Percentiles rank a stretch among this genome's conserved stretches.
These are phyloP conservation scores for Propithecus coquereli DNA, from an alignment of 2,113 vertebrate genomes.

Conservation along the genomic window DNA sequence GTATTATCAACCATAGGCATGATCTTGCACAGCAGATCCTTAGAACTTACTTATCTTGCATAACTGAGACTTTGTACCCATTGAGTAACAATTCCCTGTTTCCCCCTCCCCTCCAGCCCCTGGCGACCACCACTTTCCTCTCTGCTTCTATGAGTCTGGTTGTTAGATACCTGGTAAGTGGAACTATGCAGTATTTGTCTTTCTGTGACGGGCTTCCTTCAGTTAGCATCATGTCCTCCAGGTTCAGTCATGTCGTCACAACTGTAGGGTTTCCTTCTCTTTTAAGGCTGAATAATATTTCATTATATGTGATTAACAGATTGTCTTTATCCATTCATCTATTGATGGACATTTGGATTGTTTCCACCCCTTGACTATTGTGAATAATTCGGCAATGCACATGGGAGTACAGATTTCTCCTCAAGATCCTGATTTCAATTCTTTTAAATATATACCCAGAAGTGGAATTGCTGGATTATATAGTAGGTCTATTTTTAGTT, in stretches of 20 bases:
- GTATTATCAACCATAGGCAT: background rate
- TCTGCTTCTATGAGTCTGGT: background rate
- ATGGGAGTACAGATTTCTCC: background rate
- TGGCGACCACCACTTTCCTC: background rate
- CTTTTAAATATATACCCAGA: background rate
- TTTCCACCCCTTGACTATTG: background rate
- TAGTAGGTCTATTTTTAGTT: background rate
- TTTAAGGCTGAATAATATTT: background rate
- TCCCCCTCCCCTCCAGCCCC: background rate
- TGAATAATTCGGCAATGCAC: background rate
- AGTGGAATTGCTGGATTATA: background rate
- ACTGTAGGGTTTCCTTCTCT: background rate
- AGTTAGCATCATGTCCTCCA: background rate
- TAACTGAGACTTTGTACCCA: background rate
- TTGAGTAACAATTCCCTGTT: background rate
- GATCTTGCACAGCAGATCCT: background rate
- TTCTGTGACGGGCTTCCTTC: background rate
- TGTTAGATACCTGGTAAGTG: background rate
- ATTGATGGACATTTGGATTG: background rate
- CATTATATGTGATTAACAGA: background rate
- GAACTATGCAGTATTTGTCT: background rate
- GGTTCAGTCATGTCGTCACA: background rate
- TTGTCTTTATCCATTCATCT: background rate
- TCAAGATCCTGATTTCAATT: background rate
- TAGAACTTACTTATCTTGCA: background rate